Percentiles rank a stretch among this genome's conserved stretches.
These are phyloP conservation scores for Cordilura impudica DNA, from an alignment of 2,888 invertebrate genomes.

Conservation along the genomic window DNA sequence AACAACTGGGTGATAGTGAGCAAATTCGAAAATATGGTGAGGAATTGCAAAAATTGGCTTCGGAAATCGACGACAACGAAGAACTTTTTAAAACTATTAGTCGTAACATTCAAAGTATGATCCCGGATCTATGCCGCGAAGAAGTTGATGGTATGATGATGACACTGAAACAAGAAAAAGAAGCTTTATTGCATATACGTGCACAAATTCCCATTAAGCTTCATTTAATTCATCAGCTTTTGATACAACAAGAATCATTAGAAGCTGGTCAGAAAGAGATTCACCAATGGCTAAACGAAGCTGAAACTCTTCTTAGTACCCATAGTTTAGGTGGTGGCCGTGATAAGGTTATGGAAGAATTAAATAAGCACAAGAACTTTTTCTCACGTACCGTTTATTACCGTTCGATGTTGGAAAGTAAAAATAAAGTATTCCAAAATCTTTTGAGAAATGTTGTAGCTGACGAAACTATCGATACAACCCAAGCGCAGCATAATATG, in stretches of 20 bases:
- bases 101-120: conserved; percentile 92
- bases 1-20: conserved; percentile 86
- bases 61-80: conserved; percentile 91
- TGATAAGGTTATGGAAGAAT: conserved; percentile 85
- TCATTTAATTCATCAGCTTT: conserved; percentile 88
- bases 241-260: conserved; percentile 93
- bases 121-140: conserved; percentile 92
- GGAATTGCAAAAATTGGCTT: conserved; percentile 86
- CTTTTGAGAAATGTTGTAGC: conserved; percentile 88
- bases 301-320: conserved; percentile 85
- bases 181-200: conserved; percentile 89
- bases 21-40: conserved; percentile 89
- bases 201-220: conserved; percentile 90
- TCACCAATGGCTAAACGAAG: conserved; percentile 90
- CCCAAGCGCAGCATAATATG: conserved; percentile 85
- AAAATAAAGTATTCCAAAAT: conserved; percentile 94
- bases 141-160: conserved; percentile 95
- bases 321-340: conserved; percentile 82
- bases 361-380: conserved; percentile 90
- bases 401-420: conserved; percentile 95
- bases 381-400: conserved; percentile 94
- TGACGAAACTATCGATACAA: conserved; percentile 86
- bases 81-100: conserved; percentile 93
- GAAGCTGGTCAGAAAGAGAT: conserved; percentile 93
- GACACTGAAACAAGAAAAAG: conserved; percentile 91